Conservation (phyloP, 1,140 invertebrate species). For the Pristionchus pacificus region DNA sequence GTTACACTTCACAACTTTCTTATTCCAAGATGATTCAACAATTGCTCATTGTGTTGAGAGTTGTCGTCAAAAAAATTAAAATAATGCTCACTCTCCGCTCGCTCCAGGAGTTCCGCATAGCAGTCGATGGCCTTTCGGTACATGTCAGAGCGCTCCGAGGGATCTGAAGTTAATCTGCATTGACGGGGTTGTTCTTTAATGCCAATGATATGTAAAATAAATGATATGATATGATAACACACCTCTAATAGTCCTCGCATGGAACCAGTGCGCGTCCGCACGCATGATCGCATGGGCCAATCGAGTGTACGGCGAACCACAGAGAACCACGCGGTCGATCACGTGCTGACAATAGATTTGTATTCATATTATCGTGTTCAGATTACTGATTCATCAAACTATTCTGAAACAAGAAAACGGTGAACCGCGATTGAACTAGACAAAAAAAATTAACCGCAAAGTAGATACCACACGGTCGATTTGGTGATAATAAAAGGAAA, state of each 20-base stretch:
- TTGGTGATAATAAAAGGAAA: conserved; percentile 1
- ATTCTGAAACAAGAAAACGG: too few species aligned
- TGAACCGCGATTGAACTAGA: too few species aligned
- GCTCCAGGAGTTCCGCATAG: not conserved
- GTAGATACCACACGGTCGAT: too few species aligned
- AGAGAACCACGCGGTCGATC: not conserved
- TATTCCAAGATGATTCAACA: too few species aligned
- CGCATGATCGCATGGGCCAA: not conserved
- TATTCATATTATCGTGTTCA: too few species aligned
- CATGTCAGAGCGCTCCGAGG: not conserved
- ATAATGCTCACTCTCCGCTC: not conserved
- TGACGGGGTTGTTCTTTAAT: not conserved
- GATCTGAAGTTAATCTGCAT: not conserved
- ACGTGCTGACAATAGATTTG: not conserved
- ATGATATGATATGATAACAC: not conserved
- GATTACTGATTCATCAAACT: too few species aligned
- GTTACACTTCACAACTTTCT: too few species aligned
- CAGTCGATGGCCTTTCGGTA: not conserved
- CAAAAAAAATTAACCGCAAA: too few species aligned
- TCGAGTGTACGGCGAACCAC: not conserved
- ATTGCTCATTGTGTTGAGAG: too few species aligned
- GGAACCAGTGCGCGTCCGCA: not conserved
- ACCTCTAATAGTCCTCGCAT: not conserved
- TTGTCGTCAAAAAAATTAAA: too few species aligned
- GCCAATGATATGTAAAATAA: too few species aligned